Percentiles rank a stretch among this genome's conserved stretches.
Evolutionary conservation across 2,113 vertebrate species (phyloP).

Genomic region (Oreotrochilus melanogaster): DNA sequence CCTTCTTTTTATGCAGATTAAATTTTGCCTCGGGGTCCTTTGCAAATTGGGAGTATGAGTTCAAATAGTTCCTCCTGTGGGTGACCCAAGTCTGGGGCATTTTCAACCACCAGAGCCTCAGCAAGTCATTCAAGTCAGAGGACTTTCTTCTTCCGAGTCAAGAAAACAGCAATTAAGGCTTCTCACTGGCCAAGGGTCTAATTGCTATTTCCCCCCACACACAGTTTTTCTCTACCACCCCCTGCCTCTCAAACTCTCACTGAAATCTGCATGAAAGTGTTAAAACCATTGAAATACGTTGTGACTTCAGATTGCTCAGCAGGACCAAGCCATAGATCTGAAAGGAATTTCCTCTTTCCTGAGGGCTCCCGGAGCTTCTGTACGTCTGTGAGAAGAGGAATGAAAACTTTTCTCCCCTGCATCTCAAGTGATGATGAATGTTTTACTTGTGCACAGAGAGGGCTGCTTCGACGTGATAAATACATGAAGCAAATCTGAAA

Average conservation of each 20-base stretch:
- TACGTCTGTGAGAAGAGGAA: background rate
- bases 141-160: background rate
- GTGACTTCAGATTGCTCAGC: conserved; percentile 35
- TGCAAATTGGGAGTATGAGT: background rate
- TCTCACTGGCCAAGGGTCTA: background rate
- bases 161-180: background rate
- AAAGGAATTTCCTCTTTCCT: conserved; percentile 60
- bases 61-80: background rate
- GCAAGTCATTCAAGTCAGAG: background rate
- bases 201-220: background rate
- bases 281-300: background rate
- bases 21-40: background rate
- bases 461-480: background rate
- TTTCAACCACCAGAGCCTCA: background rate
- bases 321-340: background rate
- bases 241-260: background rate
- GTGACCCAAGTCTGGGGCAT: background rate
- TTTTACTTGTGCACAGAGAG: background rate
- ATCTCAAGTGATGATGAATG: background rate
- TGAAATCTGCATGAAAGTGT: background rate
- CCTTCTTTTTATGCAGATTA: background rate
- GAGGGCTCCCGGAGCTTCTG: background rate
- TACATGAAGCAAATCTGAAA: fast-evolving
- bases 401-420: background rate
- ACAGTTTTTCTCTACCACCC: background rate